phyloP scores from a whole-genome alignment of 1,140 invertebrate species.

The Dufourea novaeangliae region DNA sequence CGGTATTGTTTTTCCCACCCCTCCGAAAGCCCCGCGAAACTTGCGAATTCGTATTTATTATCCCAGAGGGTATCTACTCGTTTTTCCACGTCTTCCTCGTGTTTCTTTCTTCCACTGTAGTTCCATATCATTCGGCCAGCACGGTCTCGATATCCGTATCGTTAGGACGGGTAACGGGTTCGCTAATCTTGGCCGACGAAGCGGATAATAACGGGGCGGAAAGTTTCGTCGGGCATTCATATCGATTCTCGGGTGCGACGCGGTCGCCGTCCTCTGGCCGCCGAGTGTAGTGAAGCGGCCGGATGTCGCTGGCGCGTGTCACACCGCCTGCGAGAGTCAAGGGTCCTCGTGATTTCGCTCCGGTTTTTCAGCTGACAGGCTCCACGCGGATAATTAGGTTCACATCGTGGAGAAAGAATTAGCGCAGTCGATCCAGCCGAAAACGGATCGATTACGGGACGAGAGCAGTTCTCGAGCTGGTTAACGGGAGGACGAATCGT shows the following conservation, averaged over 20 bases:
- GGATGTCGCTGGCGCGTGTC: conserved; percentile 12
- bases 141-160: too few relatives aligned
- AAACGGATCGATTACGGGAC: neutral
- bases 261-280: neutral
- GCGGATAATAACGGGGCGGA: conserved; percentile 52
- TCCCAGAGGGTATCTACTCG: too few relatives aligned
- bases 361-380: neutral
- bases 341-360: conserved; percentile 5
- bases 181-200: conserved; percentile 55
- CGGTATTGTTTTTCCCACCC: conserved; percentile 55
- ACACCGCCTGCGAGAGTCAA: neutral
- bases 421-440: neutral
- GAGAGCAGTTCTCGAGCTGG: neutral
- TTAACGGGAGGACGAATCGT: neutral
- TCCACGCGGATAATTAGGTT: conserved; percentile 5
- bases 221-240: conserved; percentile 50
- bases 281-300: neutral
- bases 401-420: neutral
- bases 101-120: too few relatives aligned
- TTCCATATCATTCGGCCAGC: too few relatives aligned
- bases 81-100: too few relatives aligned
- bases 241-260: conserved; percentile 60
- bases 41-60: conserved; percentile 41
- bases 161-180: conserved; percentile 54
- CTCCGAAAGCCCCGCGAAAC: too few relatives aligned